Evolutionary conservation across 1,140 invertebrate species (phyloP).

Genomic region (Ceratitis capitata): DNA sequence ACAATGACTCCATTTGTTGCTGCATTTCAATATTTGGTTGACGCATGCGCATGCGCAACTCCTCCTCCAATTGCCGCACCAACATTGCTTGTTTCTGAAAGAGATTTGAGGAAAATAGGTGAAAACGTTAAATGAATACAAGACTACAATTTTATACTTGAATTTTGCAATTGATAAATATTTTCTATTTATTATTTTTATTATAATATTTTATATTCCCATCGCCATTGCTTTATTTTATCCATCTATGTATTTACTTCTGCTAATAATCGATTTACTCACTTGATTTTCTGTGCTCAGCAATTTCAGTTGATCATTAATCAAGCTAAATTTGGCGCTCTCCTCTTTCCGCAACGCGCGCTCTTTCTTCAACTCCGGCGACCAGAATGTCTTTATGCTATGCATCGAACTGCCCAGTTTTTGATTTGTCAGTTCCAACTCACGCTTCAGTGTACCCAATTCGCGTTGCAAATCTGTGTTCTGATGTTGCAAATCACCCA

Average conservation of each 20-base stretch:
- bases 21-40: constrained; percentile 89
- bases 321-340: constrained; percentile 94
- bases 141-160: too few relatives aligned
- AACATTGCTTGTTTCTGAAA: constrained; percentile 93
- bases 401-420: constrained; percentile 99
- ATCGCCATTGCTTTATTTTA: too few relatives aligned
- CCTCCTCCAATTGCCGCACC: constrained; percentile 92
- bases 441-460: constrained; percentile 94
- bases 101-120: background rate
- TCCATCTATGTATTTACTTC: too few relatives aligned
- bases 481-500: constrained; percentile 94
- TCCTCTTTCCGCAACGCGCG: constrained; percentile 96
- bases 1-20: constrained; percentile 90
- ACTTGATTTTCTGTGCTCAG: constrained; percentile 98
- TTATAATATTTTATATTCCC: too few relatives aligned
- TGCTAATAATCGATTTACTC: constrained; percentile 50
- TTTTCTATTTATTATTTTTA: too few relatives aligned
- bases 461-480: constrained; percentile 96
- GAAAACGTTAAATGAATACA: too few relatives aligned
- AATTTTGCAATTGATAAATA: too few relatives aligned
- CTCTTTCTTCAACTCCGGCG: constrained; percentile 98
- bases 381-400: constrained; percentile 99
- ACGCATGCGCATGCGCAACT: constrained; percentile 83
- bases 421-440: constrained; percentile 96
- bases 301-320: constrained; percentile 96